phyloP scores from a whole-genome alignment of 2,797 vertebrate species.

The Nasua narica region DNA sequence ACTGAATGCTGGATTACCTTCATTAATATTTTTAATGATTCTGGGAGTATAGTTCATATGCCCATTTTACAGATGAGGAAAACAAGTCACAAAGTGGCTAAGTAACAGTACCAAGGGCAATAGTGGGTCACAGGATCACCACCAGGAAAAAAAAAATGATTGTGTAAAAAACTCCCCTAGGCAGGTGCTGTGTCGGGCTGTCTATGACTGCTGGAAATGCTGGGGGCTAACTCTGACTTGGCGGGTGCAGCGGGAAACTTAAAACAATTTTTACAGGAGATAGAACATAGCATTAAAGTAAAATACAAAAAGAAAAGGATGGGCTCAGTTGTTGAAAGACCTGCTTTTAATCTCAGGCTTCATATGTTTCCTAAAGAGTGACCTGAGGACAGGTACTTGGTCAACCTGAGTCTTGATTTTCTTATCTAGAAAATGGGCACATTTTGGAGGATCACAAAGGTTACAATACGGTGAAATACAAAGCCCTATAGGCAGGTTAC shows the following conservation, averaged over 20 bases:
- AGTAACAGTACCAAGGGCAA: neutral
- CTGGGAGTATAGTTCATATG: neutral
- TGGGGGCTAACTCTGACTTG: neutral
- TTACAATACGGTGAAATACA: neutral
- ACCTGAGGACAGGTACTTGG: neutral
- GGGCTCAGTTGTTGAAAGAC: neutral
- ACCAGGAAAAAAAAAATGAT: neutral
- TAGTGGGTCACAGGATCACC: neutral
- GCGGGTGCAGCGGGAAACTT: neutral
- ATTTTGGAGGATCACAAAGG: neutral
- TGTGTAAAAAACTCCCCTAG: neutral
- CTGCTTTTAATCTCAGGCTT: neutral
- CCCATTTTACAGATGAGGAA: slow-evolving; percentile 30
- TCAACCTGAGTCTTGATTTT: neutral
- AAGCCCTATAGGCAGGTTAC: neutral
- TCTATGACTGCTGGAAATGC: neutral
- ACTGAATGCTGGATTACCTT: neutral
- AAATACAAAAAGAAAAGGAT: neutral
- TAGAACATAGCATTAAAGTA: neutral
- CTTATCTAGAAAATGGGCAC: neutral
- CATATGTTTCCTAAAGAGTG: neutral
- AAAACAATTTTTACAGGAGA: neutral
- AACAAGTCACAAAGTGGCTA: neutral
- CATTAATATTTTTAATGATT: neutral
- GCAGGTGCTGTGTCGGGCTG: neutral